These are phyloP conservation scores for Nematostella vectensis DNA, from an alignment of 92 coral and sea anemone genomes.

Conservation along the genomic window DNA sequence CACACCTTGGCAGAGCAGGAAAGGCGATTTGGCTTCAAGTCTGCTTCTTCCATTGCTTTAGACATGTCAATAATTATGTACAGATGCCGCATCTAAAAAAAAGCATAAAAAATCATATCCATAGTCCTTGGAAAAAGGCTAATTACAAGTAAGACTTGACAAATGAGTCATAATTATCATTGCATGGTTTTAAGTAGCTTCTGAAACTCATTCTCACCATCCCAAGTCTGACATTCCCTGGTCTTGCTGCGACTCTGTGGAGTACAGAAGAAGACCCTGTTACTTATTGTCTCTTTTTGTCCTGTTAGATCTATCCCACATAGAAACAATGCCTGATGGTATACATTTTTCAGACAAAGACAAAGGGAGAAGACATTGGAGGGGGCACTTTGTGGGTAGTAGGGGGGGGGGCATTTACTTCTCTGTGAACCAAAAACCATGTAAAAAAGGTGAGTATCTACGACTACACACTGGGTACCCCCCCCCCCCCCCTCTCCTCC, in stretches of 20 bases:
- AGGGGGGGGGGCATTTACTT: no score
- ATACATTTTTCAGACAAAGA: no score
- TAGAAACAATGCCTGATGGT: no score
- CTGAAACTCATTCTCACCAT: constrained; percentile 78
- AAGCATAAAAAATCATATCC: constrained; percentile 7
- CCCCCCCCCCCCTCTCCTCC: no score
- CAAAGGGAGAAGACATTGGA: no score
- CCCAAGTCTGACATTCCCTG: constrained; percentile 94
- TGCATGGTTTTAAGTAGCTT: no score
- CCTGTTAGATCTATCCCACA: no score
- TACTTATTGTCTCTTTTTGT: no score
- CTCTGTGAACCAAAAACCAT: no score
- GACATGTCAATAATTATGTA: constrained; percentile 85
- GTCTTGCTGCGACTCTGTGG: constrained; percentile 66
- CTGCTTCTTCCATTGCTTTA: constrained; percentile 91
- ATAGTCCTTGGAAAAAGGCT: not conserved
- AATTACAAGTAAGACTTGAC: not conserved
- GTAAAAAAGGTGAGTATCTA: no score
- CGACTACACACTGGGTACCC: no score
- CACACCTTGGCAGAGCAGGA: constrained; percentile 78
- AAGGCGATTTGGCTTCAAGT: constrained; percentile 83
- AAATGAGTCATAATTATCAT: not conserved
- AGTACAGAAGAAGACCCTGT: not conserved
- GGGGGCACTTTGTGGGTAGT: no score
- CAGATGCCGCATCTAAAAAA: constrained; percentile 81